A percentile compares a stretch with the other conserved stretches of the same genome.
These are phyloP conservation scores for Amphimallon solstitiale DNA, from an alignment of 2,888 invertebrate species.

Conservation along the genomic window DNA sequence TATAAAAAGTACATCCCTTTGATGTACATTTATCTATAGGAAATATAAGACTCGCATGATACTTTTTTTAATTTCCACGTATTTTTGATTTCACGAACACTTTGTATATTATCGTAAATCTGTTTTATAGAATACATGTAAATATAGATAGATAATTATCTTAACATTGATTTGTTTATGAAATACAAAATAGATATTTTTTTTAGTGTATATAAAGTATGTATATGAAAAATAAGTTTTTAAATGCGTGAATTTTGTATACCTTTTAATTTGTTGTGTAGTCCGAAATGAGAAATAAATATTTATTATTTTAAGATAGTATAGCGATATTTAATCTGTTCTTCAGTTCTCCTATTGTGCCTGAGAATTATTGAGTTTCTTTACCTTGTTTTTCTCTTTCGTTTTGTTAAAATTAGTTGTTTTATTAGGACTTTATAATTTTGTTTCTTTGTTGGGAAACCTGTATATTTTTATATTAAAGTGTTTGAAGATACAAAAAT, in stretches of 20 bases:
- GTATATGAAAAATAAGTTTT: no score
- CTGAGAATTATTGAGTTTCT: not conserved
- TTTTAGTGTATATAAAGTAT: no score
- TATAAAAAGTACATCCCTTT: not conserved
- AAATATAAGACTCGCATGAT: not conserved
- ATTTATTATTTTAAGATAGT: no score
- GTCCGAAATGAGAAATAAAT: no score
- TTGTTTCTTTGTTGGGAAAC: conserved; percentile 13
- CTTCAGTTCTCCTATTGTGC: not conserved
- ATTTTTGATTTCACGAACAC: not conserved
- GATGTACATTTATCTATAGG: not conserved
- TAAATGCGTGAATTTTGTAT: no score
- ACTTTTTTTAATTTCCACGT: not conserved
- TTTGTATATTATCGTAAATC: conserved; percentile 22
- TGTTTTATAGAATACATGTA: conserved; percentile 29
- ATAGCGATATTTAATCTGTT: not conserved
- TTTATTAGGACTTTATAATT: not conserved
- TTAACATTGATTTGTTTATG: not conserved
- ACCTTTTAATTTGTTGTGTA: no score
- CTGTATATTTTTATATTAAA: conserved; percentile 32
- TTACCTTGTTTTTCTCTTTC: not conserved
- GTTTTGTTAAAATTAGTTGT: not conserved
- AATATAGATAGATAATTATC: conserved; percentile 4
- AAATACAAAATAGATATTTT: not conserved
- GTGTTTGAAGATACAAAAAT: conserved; percentile 19